A percentile compares a stretch with the other conserved stretches of the same genome.
Conservation (phyloP, 2,797 vertebrate species). For the Intellagama lesueurii region DNA sequence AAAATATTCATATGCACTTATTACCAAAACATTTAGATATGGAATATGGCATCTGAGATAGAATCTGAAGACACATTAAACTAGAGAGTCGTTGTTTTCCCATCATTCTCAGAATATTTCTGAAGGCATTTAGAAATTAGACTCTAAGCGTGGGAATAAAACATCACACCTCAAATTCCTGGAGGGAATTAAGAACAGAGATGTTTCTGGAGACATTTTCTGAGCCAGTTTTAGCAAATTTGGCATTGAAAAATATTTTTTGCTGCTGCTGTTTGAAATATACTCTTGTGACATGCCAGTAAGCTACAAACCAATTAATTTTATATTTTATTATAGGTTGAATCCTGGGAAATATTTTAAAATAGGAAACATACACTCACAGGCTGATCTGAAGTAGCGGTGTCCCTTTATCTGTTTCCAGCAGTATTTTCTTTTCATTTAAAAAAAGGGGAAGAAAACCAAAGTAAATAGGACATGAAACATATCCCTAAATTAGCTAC, state of each 20-base stretch:
- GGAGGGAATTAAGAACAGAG: constrained; percentile 9
- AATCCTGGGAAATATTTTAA: constrained; percentile 29
- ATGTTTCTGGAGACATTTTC: constrained; percentile 27
- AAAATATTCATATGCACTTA: constrained; percentile 21
- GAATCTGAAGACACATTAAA: constrained; percentile 1
- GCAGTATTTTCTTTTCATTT: neutral
- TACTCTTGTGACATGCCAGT: neutral
- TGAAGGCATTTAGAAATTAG: neutral
- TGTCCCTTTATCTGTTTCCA: neutral
- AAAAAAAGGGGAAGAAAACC: neutral
- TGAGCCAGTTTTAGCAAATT: constrained; percentile 9
- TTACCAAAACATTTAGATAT: constrained; percentile 16
- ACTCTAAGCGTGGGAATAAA: neutral
- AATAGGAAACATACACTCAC: constrained; percentile 10
- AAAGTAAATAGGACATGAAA: neutral
- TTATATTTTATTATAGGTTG: constrained; percentile 35
- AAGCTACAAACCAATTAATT: constrained; percentile 44
- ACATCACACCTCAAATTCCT: neutral
- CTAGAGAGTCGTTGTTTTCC: neutral
- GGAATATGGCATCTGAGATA: constrained; percentile 9
- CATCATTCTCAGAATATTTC: neutral
- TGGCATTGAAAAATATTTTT: constrained; percentile 28
- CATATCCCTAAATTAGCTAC: neutral
- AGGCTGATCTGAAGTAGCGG: neutral
- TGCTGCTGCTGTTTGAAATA: constrained; percentile 33